Conservation (phyloP, 2,113 vertebrate species). For the Falco punctatus region DNA sequence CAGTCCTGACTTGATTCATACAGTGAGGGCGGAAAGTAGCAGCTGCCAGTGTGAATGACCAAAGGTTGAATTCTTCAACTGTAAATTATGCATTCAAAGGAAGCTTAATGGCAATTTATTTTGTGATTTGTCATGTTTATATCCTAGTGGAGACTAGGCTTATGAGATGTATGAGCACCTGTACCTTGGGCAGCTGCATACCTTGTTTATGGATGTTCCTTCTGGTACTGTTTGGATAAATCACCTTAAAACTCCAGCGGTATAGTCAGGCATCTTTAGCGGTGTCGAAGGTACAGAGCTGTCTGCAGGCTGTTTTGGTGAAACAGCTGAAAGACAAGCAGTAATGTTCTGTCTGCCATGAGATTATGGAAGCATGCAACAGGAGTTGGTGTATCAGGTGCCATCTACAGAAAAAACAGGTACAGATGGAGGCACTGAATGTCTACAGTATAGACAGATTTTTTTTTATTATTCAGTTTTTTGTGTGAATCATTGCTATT, state of each 20-base stretch:
- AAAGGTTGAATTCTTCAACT: not conserved
- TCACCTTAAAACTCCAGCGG: not conserved
- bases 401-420: not conserved
- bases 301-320: not conserved
- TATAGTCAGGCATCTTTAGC: not conserved
- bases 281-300: not conserved
- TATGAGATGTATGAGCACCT: not conserved
- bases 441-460: not conserved
- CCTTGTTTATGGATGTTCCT: not conserved
- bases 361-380: not conserved
- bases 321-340: not conserved
- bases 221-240: accelerated
- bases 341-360: not conserved
- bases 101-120: not conserved
- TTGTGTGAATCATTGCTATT: not conserved
- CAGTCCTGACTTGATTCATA: not conserved
- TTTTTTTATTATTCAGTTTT: not conserved
- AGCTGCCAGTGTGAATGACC: not conserved
- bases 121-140: not conserved
- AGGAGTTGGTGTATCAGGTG: not conserved
- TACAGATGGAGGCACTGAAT: not conserved
- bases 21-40: not conserved
- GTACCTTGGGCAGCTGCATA: not conserved
- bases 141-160: not conserved
- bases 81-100: not conserved